Percentiles rank a stretch among this genome's conserved stretches.
These are phyloP conservation scores for Morone saxatilis DNA, from an alignment of 2,113 vertebrate genomes.

Conservation along the genomic window DNA sequence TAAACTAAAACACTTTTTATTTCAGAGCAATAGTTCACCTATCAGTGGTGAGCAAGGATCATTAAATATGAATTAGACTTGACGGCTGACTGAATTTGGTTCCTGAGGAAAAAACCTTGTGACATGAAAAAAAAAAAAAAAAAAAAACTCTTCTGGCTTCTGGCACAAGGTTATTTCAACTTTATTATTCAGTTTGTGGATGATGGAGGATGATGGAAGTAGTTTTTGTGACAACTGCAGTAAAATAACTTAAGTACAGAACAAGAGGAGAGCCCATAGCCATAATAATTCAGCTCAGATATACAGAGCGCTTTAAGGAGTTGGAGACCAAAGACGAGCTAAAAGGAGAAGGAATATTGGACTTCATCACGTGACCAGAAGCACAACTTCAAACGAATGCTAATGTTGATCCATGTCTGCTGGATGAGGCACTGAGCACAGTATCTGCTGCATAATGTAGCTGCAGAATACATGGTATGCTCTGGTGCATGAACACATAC, in stretches of 20 bases:
- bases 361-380: not conserved
- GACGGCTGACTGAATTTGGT: not conserved
- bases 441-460: too few species aligned
- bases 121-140: not conserved
- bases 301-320: not conserved
- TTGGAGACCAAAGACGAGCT: not conserved
- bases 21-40: not conserved
- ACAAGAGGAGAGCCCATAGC: not conserved
- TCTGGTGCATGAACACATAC: too few species aligned
- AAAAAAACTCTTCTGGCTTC: not conserved
- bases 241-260: not conserved
- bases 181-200: not conserved
- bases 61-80: not conserved
- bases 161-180: not conserved
- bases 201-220: not conserved
- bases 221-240: not conserved
- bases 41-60: not conserved
- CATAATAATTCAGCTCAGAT: not conserved
- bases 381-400: not conserved
- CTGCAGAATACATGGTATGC: too few species aligned
- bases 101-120: not conserved
- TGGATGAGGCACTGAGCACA: not conserved
- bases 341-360: not conserved
- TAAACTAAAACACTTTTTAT: not conserved
- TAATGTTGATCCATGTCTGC: not conserved